Evolutionary conservation across 1,140 invertebrate genomes (phyloP), one percentile per base, ranked within the genome.

Genomic region (Aricia agestis): DNA sequence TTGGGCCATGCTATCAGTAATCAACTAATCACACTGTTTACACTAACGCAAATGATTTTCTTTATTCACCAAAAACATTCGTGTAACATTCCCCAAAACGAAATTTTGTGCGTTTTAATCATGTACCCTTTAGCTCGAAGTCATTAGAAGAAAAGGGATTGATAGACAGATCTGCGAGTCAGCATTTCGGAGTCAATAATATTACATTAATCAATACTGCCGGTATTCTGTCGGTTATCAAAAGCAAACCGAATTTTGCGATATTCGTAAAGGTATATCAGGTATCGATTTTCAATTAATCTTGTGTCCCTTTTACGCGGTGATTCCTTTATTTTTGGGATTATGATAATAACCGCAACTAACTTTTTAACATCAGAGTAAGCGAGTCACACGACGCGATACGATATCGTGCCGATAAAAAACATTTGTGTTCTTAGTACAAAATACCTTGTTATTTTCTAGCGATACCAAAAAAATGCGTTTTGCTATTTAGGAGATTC

Each of bases 271-370:
- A 87, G 82, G 83, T 86, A 81, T 85, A 79, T 82, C 81, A 82
- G 73, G 75, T 82, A 87, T 89, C 74, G 85, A 88, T 89, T 89
- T 87, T 87, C 84, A 89, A 89, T 88, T 87, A 88, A 87, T 89
- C 82, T 87, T 87, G 84, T 86, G 83, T 85, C 79, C 84, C 78
- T 80, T 84, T 85, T 79, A 73, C 78, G 76, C 80, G 84, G 78
- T 73, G 83, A 80, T 78, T 78, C 78, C 82, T 80, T 83, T 82
- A 81, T 79, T 79, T 81, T 72, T 72, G 72, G 59, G 69, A 73
- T 69, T 69, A 59, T 69, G 59, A 41, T 69, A 69, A 15, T 58
- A 61, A 18, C 58, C 36, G 58, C 59, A 32, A 59, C 36, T 41
- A 69, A 45, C 68, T 69, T 58, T 61, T 68, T 42, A 42, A 52